These are phyloP conservation scores for Synchiropus splendidus DNA, from an alignment of 2,113 vertebrate species.

Conservation along the genomic window DNA sequence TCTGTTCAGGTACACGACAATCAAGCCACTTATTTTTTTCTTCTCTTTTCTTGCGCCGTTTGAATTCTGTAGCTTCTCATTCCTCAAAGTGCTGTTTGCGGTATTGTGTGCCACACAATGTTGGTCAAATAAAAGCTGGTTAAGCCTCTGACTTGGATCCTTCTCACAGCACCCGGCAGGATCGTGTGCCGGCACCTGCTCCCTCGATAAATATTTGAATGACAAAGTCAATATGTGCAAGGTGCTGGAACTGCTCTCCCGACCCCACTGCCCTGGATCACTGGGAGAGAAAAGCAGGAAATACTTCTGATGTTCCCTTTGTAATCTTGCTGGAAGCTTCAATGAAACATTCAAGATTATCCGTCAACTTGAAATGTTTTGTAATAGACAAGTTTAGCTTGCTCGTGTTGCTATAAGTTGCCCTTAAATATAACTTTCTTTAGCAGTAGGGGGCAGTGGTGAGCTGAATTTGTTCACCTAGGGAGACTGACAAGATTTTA, in stretches of 20 bases:
- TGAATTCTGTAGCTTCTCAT: neutral
- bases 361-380: no score
- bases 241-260: neutral
- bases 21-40: conserved; percentile 4
- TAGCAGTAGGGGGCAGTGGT: no score
- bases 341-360: no score
- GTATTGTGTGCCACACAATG: conserved; percentile 25
- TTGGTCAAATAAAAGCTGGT: conserved; percentile 53
- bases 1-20: conserved; percentile 20
- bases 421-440: no score
- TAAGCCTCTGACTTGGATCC: conserved; percentile 7
- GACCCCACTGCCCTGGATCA: no score
- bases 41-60: neutral
- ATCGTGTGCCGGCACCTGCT: neutral
- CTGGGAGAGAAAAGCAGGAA: no score
- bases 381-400: no score
- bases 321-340: no score
- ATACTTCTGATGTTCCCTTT: no score
- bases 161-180: conserved; percentile 2
- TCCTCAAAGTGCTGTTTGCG: neutral
- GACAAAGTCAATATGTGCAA: neutral
- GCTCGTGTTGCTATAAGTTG: no score
- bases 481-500: no score
- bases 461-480: no score
- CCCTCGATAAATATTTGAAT: conserved; percentile 49